phyloP scores from a whole-genome alignment of 2,888 invertebrate genomes.

The Lymantria monacha region DNA sequence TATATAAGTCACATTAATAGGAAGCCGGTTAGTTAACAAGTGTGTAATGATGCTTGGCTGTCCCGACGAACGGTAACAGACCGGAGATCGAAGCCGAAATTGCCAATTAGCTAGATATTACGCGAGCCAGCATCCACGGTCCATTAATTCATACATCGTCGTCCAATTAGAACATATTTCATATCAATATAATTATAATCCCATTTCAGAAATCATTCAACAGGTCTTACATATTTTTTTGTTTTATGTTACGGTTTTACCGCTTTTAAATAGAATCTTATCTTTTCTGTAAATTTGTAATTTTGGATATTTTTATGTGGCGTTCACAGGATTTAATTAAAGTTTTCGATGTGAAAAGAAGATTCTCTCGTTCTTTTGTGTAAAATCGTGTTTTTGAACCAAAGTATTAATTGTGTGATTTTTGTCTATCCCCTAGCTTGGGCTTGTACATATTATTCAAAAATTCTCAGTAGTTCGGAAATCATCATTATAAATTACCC shows the following conservation, averaged over 20 bases:
- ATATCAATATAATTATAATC: conserved; percentile 15
- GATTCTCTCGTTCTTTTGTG: no score
- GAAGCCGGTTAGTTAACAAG: conserved; percentile 47
- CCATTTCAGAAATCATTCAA: conserved; percentile 36
- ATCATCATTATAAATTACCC: no score
- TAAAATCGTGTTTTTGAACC: no score
- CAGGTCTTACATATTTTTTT: conserved; percentile 26
- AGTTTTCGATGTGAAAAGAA: no score
- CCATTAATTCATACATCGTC: conserved; percentile 36
- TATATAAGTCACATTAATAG: conserved; percentile 32
- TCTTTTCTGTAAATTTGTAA: not conserved
- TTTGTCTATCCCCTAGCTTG: no score
- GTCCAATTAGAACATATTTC: conserved; percentile 28
- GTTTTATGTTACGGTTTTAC: no score
- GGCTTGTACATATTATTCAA: no score
- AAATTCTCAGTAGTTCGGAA: no score
- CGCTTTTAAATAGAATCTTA: not conserved
- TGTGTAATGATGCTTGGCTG: conserved; percentile 44
- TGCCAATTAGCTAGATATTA: conserved; percentile 71
- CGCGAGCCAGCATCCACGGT: conserved; percentile 33
- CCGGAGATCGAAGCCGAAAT: conserved; percentile 74
- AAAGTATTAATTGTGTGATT: no score
- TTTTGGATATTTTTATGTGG: no score
- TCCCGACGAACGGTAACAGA: conserved; percentile 36
- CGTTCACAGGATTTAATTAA: no score